Percentiles rank a stretch among this genome's conserved stretches.
Conservation (phyloP, 2,797 vertebrate species). For the Clamator glandarius region DNA sequence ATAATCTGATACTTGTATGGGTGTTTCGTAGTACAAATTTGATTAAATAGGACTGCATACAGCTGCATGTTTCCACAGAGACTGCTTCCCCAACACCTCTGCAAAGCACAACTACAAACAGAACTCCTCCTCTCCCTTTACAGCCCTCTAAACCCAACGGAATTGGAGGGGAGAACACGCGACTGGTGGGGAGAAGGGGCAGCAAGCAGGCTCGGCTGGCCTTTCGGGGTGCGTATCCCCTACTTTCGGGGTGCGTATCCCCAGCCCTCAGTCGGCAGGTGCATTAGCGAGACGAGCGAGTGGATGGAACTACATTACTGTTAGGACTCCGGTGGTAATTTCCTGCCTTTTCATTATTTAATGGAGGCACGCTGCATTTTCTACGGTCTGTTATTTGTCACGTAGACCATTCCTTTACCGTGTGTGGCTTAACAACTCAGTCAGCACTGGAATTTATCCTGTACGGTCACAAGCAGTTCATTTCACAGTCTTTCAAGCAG, state of each 20-base stretch:
- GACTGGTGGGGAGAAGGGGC: rapidly evolving
- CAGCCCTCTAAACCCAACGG: not conserved
- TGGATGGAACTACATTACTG: not conserved
- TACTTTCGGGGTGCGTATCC: too few relatives aligned
- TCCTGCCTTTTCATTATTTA: not conserved
- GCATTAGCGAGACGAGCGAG: not conserved
- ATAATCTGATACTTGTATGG: not conserved
- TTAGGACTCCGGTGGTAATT: not conserved
- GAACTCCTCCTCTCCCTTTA: not conserved
- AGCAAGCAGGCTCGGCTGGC: not conserved
- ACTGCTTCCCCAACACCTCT: not conserved
- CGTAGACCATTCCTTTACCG: not conserved
- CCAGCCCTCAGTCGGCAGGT: not conserved
- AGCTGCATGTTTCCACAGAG: not conserved
- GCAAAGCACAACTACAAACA: not conserved
- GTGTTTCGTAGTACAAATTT: not conserved
- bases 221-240: not conserved
- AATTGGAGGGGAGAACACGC: rapidly evolving
- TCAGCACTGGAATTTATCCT: not conserved
- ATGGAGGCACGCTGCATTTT: not conserved
- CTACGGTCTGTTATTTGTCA: not conserved
- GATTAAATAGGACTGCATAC: not conserved
- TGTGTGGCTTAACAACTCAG: not conserved
- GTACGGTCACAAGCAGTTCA: not conserved
- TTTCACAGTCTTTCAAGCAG: not conserved